These are phyloP conservation scores for Arge pagana DNA, from an alignment of 2,888 invertebrate species.

Conservation along the genomic window DNA sequence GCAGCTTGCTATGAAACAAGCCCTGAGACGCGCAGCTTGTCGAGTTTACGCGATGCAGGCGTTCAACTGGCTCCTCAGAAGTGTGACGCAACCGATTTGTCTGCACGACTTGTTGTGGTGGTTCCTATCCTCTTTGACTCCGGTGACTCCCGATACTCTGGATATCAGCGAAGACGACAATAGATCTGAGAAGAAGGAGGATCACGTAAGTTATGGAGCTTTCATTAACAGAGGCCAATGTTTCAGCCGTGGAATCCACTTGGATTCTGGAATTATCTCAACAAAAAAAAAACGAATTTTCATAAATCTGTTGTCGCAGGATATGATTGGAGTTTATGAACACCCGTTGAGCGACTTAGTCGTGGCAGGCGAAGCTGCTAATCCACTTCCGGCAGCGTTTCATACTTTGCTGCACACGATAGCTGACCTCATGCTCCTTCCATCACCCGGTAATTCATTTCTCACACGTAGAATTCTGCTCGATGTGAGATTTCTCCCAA, in stretches of 20 bases:
- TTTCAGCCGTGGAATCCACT: conserved; percentile 35
- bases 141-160: conserved; percentile 55
- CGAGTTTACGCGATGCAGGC: conserved; percentile 91
- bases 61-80: conserved; percentile 91
- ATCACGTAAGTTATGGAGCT: conserved; percentile 52
- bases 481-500: no score
- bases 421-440: conserved; percentile 85
- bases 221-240: conserved; percentile 52
- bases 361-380: conserved; percentile 73
- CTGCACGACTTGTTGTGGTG: conserved; percentile 97
- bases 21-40: conserved; percentile 78
- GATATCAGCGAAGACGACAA: conserved; percentile 62
- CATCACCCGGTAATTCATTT: conserved; percentile 70
- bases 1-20: conserved; percentile 85
- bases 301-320: conserved; percentile 49
- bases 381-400: conserved; percentile 74
- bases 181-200: conserved; percentile 56
- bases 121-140: conserved; percentile 85
- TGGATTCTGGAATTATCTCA: background rate
- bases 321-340: conserved; percentile 67
- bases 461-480: background rate
- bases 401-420: conserved; percentile 89
- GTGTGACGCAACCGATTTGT: conserved; percentile 87
- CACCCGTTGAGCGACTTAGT: conserved; percentile 81
- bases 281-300: conserved; percentile 3